Evolutionary conservation across 1,140 invertebrate species (phyloP), one percentile per base, ranked within the genome.

Genomic region (Chelonus insularis): DNA sequence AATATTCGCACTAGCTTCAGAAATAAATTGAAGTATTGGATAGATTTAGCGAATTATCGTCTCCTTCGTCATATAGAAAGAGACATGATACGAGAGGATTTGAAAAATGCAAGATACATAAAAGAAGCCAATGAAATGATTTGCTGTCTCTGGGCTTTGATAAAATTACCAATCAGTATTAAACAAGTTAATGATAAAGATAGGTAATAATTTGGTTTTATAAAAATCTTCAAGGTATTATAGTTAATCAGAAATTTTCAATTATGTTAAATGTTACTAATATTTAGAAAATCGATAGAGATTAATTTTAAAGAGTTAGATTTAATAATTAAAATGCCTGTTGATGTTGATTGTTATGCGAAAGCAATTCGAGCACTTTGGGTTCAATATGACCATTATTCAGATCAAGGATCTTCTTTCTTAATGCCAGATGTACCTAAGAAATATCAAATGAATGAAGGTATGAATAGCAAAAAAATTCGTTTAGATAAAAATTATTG

Each of bases 351-450:
- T 43, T 81, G 85, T 16, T 82, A 84, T 43, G 80, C 80, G 25
- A 82, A 84, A 23, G 85, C 86, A 0, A 70, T 89, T 14, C 76
- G 87, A 39, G 82, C 80, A 5, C 75, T 88, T 41, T 86, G 86
- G 82, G 58, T 86, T 4, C 82, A 82, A 56, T 87, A 87, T 63
- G 87, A 89, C 64, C 86, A 88, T 72, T 83, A 78, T 45, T 83
- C 81, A 1, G 78, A 83, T 45, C 68, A 67, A 5, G 62, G 68
- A 18, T 47, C 11, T 1, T 82, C 78, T n/a, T 86, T 77, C 63
- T 11, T 60, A 4, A 70, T 72, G 4, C 78, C 74, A 0, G 39
- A 70, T 4, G 18, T 79, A 9, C 69, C 75, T 1, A 57, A 70
- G 0, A 61, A 74, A 56, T 72, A 71, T 59, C 37, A 64, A 50